Conservation (phyloP, 1,140 invertebrate genomes). For the Temnothorax curvispinosus region DNA sequence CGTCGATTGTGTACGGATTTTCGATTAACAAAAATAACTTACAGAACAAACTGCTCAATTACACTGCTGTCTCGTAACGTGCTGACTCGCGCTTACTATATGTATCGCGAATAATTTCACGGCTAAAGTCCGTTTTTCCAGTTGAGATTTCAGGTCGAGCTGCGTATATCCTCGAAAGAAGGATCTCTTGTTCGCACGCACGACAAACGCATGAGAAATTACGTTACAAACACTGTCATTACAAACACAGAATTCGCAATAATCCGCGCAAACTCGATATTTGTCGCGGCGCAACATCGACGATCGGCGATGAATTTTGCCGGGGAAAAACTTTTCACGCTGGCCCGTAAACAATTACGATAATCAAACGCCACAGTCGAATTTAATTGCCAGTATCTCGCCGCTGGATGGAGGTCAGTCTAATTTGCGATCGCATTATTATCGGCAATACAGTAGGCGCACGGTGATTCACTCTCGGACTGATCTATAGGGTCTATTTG, state of each 20-base stretch:
- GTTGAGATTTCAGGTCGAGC: neutral
- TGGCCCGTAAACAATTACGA: neutral
- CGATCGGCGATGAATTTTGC: constrained; percentile 4
- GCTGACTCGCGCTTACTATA: neutral
- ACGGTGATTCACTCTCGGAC: constrained; percentile 36
- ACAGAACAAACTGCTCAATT: neutral
- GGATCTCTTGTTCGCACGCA: neutral
- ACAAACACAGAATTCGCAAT: neutral
- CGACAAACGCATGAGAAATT: neutral
- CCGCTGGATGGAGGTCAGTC: constrained; percentile 2
- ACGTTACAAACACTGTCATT: neutral
- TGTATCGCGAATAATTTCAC: neutral
- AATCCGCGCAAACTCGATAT: neutral
- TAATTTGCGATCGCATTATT: constrained; percentile 70
- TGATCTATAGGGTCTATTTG: constrained; percentile 69
- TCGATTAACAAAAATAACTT: neutral
- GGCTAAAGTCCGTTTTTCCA: neutral
- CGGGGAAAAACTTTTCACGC: neutral
- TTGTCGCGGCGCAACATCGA: neutral
- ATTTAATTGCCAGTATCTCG: constrained; percentile 34
- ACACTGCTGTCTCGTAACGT: neutral
- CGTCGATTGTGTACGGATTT: constrained; percentile 7
- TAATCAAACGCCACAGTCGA: constrained; percentile 16
- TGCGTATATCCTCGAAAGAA: neutral
- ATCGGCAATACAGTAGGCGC: constrained; percentile 51